Evolutionary conservation across 2,113 vertebrate species (phyloP), one percentile per base, ranked within the genome.

Genomic region (Clarias macrocephalus): DNA sequence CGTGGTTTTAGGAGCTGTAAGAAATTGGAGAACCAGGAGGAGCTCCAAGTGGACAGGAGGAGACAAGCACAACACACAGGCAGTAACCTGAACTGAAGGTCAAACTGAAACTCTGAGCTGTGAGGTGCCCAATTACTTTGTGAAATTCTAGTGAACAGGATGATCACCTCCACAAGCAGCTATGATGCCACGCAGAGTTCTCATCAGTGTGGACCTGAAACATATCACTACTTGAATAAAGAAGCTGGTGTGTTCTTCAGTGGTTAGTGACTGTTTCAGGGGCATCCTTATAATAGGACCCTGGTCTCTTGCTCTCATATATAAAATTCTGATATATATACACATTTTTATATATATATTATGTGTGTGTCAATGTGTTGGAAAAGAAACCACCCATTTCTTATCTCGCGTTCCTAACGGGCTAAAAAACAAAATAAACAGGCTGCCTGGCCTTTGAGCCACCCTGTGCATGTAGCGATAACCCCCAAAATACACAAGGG

Each of bases 391-490:
- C 52, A 76, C 76, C 72, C 66, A 7, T 77, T 33, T 87, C 54
- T 85, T 87, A 83, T 87, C 86, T 81, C 5, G 8, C 68, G 48
- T 87, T 59, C 15, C 52, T 87, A 83, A 82, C 60, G 54, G 84
- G 68, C 65, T 6, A 48, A 84, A 82, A 79, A 37, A 54, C 76
- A 83, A 77, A 73, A 81, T 80, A 80, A 85, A 73, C 82, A 84
- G 57, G 73, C 72, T 59, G 66, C 68, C 77, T n/a, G 12, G 79
- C 85, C 85, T 80, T 56, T 89, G 85, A 85, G 86, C 72, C 88
- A 65, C 48, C 77, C 72, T 79, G 6, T 83, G 89, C 79, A 63
- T 80, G 72, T 66, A 81, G 59, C 3, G 83, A 89, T 89, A 87
- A 83, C 89, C 86, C 83, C 57, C 30, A 54, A 70, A 79, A 83